Percentiles rank a stretch among this genome's conserved stretches.
Evolutionary conservation across 2,113 vertebrate species (phyloP).

Genomic region (Ictalurus furcatus): DNA sequence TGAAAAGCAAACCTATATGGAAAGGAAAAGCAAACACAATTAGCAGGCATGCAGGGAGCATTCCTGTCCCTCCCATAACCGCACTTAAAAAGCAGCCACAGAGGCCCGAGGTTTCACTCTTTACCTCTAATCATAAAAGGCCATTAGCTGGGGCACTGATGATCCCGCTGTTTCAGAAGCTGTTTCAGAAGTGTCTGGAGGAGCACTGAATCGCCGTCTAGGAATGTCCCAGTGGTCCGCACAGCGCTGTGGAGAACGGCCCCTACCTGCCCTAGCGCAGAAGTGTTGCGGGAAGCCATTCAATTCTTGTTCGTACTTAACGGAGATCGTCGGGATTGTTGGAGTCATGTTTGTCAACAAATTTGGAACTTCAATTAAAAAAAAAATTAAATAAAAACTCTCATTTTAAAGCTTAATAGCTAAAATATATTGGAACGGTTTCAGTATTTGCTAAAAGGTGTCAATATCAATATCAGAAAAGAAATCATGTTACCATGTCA

Average conservation of each 20-base stretch:
- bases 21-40: conserved; percentile 29
- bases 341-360: background rate
- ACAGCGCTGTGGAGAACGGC: conserved; percentile 40
- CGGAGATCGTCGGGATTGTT: too few species aligned
- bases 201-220: conserved; percentile 70
- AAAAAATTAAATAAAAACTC: background rate
- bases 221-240: conserved; percentile 67
- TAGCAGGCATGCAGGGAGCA: conserved; percentile 1
- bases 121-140: conserved; percentile 39
- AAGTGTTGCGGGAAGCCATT: conserved; percentile 1
- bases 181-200: conserved; percentile 37
- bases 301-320: background rate
- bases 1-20: conserved; percentile 11
- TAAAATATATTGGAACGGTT: background rate
- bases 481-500: background rate
- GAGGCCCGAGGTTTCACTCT: conserved; percentile 29
- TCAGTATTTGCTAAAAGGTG: background rate
- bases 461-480: background rate
- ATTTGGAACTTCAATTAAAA: background rate
- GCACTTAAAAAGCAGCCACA: background rate
- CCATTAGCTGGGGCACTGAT: conserved; percentile 15
- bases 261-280: conserved; percentile 59
- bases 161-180: background rate
- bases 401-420: background rate
- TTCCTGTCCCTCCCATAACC: conserved; percentile 11